Evolutionary conservation across 1,140 invertebrate genomes (phyloP), one percentile per base, ranked within the genome.

Genomic region (Ostrea edulis): DNA sequence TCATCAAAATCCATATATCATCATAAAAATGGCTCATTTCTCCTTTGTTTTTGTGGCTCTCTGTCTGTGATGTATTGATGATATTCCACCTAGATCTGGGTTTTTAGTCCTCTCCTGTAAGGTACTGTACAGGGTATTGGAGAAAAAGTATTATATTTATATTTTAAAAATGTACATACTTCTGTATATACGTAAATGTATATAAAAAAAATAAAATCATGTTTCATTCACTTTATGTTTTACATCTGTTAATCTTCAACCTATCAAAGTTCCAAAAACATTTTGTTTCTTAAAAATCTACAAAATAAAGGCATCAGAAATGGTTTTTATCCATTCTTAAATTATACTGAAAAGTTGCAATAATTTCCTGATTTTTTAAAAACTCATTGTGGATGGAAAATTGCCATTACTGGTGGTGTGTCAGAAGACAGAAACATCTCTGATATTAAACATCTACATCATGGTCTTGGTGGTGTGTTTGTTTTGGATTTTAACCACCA

Each of bases 141-240:
- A 77, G 68, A 17, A 77, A 77, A 77, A 77, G 68, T 77, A 77
- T 77, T 77, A 77, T 77, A 77, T 77, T 77, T 77, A 77, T 77
- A 77, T 29, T 29, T n/a, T 35, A 29, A 77, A 77, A 77, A 29
- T 77, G 68, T 77, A 77, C 68, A 77, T 77, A 77, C 9, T 35
- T 22, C 35, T 77, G 68, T 77, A 77, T 77, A 77, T 77, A 77
- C 68, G 68, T 77, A 77, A 77, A 77, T 77, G 68, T 77, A 77
- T 35, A 77, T 22, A 77, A 29, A 77, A 77, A 77, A 77, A 77
- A 71, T 25, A 71, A 77, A 77, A 11, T 77, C 68, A 77, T 77
- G 68, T 77, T 77, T 25, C 68, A 77, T 77, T 77, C 68, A 77
- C 14, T 77, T 77, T 12, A 35, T 17, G 25, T 77, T 77, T 77